Evolutionary conservation across 1,140 invertebrate species (phyloP), one percentile per base, ranked within the genome.

Genomic region (Colletes gigas): DNA sequence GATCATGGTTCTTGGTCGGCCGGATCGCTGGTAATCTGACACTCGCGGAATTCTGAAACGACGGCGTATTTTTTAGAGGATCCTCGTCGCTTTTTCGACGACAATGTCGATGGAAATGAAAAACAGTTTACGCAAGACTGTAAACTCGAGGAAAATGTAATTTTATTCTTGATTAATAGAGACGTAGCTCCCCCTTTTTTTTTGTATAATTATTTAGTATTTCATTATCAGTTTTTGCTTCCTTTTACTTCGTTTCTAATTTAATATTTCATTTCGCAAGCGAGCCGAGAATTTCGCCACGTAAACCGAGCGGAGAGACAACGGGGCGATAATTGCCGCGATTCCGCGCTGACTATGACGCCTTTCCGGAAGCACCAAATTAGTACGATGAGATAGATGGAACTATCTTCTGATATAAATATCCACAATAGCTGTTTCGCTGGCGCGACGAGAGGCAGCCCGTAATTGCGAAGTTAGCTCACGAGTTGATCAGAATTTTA

Each of bases 301-400:
- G 83, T 82, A 59, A 72, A 69, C 62, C 59, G 50, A 57, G 75
- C 19, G 7, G 68, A 65, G 76, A 77, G 68, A 81, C 68, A 77
- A 76, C 57, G 21, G 39, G 30, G 65, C n/a, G 83, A 85, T 82
- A 81, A 85, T 82, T 78, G 67, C 72, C 79, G 81, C 50, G 80
- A 81, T 81, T 81, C 75, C 59, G 67, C 52, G 80, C 77, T 74
- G 85, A 55, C 59, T 83, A 80, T 80, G 82, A 84, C 82, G 88
- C 57, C 85, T 79, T 87, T 88, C 87, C 88, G 88, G 88, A 89
- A 89, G 69, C 83, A 77, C 76, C 85, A 83, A 89, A 89, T 83
- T 88, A 85, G 87, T 88, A 88, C 87, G 83, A 88, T 55, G 81
- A 78, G 88, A 89, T 89, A 89, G 78, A 82, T 78, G 84, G 52